phyloP scores from a whole-genome alignment of 2,797 vertebrate genomes.

The Hafferia zeledoni region DNA sequence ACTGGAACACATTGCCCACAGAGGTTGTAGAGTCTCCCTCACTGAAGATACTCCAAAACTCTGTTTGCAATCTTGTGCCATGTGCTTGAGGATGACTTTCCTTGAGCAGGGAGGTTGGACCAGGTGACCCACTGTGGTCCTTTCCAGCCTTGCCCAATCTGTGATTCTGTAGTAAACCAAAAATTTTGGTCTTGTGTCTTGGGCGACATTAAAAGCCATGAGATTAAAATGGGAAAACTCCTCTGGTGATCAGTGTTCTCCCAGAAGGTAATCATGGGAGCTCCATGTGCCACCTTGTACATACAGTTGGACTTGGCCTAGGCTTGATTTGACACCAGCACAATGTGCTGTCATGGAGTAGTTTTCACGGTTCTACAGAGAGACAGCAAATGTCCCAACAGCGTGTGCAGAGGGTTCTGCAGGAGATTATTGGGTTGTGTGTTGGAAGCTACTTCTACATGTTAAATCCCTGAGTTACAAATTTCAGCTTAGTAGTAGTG shows the following conservation, averaged over 20 bases:
- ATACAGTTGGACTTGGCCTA: too few species aligned
- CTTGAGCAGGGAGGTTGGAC: not conserved
- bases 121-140: not conserved
- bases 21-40: not conserved
- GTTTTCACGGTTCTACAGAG: not conserved
- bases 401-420: not conserved
- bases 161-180: not conserved
- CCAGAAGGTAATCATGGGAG: accelerated
- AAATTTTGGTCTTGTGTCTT: not conserved
- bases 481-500: not conserved
- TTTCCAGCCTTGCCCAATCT: not conserved
- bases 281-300: accelerated
- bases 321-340: not conserved
- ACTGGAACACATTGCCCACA: not conserved
- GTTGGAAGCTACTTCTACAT: not conserved
- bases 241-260: not conserved
- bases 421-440: not conserved
- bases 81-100: not conserved
- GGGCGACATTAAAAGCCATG: accelerated
- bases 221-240: not conserved
- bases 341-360: accelerated
- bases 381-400: accelerated
- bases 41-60: not conserved
- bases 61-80: not conserved
- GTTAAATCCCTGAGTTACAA: not conserved